A percentile compares a stretch with the other conserved stretches of the same genome.
phyloP scores from a whole-genome alignment of 2,888 invertebrate species.

The Andrena flavipes region DNA sequence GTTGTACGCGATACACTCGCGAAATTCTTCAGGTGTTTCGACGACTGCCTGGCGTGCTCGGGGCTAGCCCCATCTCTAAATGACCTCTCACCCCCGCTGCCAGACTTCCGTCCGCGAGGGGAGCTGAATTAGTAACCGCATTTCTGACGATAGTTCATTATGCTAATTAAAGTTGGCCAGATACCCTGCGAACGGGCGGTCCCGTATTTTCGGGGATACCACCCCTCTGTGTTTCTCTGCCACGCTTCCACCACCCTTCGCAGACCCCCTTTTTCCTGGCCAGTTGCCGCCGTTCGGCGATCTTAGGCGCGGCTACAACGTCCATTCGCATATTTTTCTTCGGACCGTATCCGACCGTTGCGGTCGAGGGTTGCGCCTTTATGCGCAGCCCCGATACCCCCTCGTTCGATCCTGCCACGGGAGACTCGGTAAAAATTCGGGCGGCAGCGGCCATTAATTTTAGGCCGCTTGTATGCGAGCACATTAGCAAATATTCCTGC shows the following conservation, averaged over 20 bases:
- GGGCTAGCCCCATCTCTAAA: constrained; percentile 48
- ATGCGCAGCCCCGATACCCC: constrained; percentile 41
- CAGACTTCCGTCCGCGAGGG: neutral
- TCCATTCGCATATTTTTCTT: constrained; percentile 59
- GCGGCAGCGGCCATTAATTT: constrained; percentile 49
- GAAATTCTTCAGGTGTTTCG: constrained; percentile 24
- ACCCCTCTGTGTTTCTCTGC: constrained; percentile 35
- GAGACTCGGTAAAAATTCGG: constrained; percentile 41
- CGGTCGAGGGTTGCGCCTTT: constrained; percentile 56
- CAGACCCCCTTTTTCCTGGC: constrained; percentile 53
- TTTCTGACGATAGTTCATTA: constrained; percentile 73
- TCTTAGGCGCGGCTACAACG: constrained; percentile 60
- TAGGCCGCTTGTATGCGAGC: neutral
- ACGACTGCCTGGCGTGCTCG: constrained; percentile 30
- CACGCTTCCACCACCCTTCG: constrained; percentile 6
- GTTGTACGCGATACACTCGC: neutral
- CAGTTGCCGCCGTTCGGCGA: constrained; percentile 56
- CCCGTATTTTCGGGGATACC: constrained; percentile 42
- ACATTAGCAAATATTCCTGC: neutral
- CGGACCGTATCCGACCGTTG: constrained; percentile 40
- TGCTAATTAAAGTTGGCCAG: constrained; percentile 75
- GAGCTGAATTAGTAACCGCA: constrained; percentile 69
- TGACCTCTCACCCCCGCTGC: constrained; percentile 5
- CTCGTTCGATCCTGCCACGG: constrained; percentile 47
- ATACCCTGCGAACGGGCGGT: constrained; percentile 61